Percentiles rank a stretch among this genome's conserved stretches.
Conservation (phyloP, 2,113 vertebrate genomes). For the Steatornis caripensis region DNA sequence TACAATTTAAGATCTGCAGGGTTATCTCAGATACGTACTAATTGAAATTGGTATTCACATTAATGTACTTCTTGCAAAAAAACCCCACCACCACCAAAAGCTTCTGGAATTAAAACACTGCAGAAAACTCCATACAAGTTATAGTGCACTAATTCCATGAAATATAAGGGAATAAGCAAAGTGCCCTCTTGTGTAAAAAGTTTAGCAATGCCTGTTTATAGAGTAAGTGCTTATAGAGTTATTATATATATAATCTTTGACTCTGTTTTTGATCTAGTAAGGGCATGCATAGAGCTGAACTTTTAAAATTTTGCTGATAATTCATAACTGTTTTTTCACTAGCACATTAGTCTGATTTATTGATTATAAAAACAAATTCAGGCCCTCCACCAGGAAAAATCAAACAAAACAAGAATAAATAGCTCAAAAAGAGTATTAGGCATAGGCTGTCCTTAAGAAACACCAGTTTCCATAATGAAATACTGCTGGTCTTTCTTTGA, state of each 20-base stretch:
- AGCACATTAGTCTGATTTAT: neutral
- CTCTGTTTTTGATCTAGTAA: neutral
- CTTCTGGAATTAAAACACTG: neutral
- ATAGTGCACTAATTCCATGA: neutral
- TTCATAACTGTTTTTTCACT: neutral
- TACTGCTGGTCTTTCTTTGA: neutral
- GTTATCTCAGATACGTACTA: neutral
- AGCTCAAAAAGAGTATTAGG: neutral
- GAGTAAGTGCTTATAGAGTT: no score
- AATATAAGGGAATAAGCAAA: neutral
- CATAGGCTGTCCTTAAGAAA: neutral
- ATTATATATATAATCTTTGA: neutral
- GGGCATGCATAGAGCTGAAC: neutral
- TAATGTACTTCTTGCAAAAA: neutral
- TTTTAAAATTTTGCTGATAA: neutral
- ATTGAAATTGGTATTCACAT: neutral
- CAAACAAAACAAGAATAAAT: neutral
- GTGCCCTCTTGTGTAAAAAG: conserved; percentile 21
- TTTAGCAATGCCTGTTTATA: neutral
- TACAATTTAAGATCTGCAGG: neutral
- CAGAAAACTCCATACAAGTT: neutral
- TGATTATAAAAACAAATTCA: neutral
- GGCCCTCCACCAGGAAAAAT: neutral
- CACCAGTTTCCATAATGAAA: neutral
- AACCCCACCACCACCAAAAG: neutral